A percentile compares a stretch with the other conserved stretches of the same genome.
phyloP scores from a whole-genome alignment of 2,113 vertebrate species.

The Tiliqua scincoides region DNA sequence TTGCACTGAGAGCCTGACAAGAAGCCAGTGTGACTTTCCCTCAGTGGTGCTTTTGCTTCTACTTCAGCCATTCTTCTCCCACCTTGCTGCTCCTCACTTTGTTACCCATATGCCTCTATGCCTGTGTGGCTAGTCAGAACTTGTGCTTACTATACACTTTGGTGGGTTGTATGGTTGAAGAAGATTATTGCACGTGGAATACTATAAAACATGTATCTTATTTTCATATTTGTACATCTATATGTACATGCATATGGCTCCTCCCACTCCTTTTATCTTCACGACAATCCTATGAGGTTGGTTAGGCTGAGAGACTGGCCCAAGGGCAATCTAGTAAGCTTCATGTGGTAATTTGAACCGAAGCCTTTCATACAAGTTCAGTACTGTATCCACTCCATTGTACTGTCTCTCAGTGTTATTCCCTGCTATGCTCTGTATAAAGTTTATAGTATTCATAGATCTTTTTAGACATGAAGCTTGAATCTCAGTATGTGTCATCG shows the following conservation, averaged over 20 bases:
- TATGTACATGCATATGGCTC: too few relatives aligned
- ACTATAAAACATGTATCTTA: too few relatives aligned
- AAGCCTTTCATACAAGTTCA: too few relatives aligned
- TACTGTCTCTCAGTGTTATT: too few relatives aligned
- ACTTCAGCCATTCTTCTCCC: background rate
- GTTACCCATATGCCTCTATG: background rate
- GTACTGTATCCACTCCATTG: too few relatives aligned
- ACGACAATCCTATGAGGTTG: too few relatives aligned
- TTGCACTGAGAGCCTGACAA: background rate
- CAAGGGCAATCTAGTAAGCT: too few relatives aligned
- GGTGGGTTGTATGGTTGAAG: background rate
- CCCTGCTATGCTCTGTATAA: background rate
- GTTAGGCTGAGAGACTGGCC: too few relatives aligned
- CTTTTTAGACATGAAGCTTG: background rate
- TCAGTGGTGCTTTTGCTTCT: background rate
- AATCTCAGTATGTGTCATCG: background rate
- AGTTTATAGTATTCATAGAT: background rate
- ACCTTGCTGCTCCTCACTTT: background rate
- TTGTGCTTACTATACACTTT: background rate
- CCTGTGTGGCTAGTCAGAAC: background rate
- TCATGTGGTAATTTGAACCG: too few relatives aligned
- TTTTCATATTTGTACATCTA: too few relatives aligned
- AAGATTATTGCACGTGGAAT: background rate
- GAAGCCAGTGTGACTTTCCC: background rate
- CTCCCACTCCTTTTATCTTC: too few relatives aligned